phyloP scores from a whole-genome alignment of 2,888 invertebrate species.

The Choristoneura rosaceana region DNA sequence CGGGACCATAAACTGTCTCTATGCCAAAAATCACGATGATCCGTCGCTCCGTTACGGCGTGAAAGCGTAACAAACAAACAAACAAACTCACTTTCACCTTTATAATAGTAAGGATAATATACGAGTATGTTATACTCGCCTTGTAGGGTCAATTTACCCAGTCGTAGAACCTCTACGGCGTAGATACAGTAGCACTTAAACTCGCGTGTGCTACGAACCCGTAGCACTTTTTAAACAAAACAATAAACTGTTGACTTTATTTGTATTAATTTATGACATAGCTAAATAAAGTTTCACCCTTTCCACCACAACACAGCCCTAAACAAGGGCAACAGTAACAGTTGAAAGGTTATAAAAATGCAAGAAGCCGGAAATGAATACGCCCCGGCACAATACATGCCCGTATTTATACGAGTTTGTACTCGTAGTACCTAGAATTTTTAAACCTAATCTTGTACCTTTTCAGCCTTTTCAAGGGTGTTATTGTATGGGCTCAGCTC shows the following conservation, averaged over 20 bases:
- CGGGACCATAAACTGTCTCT: no score
- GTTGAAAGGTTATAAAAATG: constrained; percentile 75
- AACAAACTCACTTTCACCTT: no score
- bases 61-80: no score
- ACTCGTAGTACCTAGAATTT: constrained; percentile 43
- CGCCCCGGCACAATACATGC: constrained; percentile 57
- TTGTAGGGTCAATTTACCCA: neutral
- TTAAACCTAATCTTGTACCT: constrained; percentile 8
- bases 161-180: constrained; percentile 10
- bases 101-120: neutral
- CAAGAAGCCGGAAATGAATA: constrained; percentile 79
- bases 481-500: neutral
- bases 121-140: neutral
- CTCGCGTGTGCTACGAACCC: constrained; percentile 13
- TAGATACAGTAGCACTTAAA: constrained; percentile 37
- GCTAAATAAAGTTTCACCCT: neutral
- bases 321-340: constrained; percentile 58
- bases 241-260: constrained; percentile 1
- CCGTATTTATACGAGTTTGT: constrained; percentile 15
- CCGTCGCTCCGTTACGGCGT: no score
- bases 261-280: constrained; percentile 1
- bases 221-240: neutral
- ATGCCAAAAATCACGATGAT: no score
- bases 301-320: constrained; percentile 11
- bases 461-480: neutral